These are phyloP conservation scores for Todiramphus chloris DNA, from an alignment of 2,113 vertebrate species.

Conservation along the genomic window DNA sequence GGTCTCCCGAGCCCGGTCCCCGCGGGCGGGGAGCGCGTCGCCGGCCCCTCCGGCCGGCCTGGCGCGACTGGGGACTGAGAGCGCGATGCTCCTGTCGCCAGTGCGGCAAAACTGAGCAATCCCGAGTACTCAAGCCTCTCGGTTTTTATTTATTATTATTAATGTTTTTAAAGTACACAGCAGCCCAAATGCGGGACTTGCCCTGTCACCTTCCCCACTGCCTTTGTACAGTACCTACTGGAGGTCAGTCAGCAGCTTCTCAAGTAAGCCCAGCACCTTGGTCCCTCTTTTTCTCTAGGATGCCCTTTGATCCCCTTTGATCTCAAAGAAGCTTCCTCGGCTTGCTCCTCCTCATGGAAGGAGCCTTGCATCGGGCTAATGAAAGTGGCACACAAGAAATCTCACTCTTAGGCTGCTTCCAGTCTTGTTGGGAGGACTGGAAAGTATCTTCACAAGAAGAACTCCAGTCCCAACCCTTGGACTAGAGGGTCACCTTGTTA, in stretches of 20 bases:
- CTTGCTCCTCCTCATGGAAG: accelerated
- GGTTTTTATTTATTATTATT: too few relatives aligned
- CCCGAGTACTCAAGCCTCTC: too few relatives aligned
- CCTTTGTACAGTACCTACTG: accelerated
- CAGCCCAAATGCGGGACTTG: not conserved
- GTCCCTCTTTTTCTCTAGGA: too few relatives aligned
- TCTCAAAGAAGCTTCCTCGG: not conserved
- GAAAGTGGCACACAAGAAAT: not conserved
- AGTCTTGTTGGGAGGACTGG: not conserved
- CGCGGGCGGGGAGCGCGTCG: too few relatives aligned
- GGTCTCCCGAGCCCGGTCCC: accelerated
- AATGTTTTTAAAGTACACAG: not conserved
- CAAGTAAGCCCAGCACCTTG: not conserved
- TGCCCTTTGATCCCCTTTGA: not conserved
- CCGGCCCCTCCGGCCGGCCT: not conserved
- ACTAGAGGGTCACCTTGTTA: not conserved
- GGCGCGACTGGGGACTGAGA: not conserved
- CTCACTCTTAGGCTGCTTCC: not conserved
- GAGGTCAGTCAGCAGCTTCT: not conserved
- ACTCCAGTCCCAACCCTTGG: not conserved
- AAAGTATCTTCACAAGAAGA: not conserved
- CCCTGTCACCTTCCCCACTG: not conserved
- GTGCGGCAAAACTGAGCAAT: not conserved
- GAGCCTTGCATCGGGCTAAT: not conserved
- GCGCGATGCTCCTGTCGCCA: not conserved